These are phyloP conservation scores for Eonycteris spelaea DNA, from an alignment of 2,113 vertebrate species.

Conservation along the genomic window DNA sequence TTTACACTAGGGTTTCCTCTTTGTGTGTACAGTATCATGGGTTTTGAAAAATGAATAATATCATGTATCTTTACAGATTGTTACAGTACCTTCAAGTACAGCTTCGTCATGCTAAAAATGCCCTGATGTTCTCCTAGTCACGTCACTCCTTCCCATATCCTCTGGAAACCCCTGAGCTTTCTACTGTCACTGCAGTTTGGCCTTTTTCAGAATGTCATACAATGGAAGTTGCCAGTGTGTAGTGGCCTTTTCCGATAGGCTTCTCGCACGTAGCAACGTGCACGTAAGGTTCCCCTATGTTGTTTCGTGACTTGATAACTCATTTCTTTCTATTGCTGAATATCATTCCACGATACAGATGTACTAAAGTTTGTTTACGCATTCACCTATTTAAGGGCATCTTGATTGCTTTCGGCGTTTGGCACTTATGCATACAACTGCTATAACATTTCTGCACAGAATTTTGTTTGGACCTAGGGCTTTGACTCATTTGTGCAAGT, in stretches of 20 bases:
- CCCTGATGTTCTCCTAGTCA: not conserved
- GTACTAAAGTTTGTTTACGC: not conserved
- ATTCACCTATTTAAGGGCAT: not conserved
- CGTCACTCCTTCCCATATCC: too few relatives aligned
- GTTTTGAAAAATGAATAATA: not conserved
- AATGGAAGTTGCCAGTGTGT: not conserved
- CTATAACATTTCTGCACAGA: not conserved
- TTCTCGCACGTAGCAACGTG: not conserved
- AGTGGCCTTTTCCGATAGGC: not conserved
- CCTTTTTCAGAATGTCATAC: not conserved
- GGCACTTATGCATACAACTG: not conserved
- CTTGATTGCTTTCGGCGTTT: not conserved
- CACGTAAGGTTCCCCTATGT: not conserved
- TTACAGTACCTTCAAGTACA: not conserved
- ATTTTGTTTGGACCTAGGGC: not conserved
- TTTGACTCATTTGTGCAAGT: not conserved
- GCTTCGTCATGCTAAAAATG: not conserved
- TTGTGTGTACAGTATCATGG: not conserved
- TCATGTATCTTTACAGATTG: not conserved
- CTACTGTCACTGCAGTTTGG: not conserved
- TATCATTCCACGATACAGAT: not conserved
- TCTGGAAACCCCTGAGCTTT: not conserved
- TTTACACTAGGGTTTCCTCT: not conserved
- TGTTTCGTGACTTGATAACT: not conserved
- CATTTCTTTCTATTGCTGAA: not conserved